These are phyloP conservation scores for Gonioctena quinquepunctata DNA, from an alignment of 1,140 invertebrate genomes.

Conservation along the genomic window DNA sequence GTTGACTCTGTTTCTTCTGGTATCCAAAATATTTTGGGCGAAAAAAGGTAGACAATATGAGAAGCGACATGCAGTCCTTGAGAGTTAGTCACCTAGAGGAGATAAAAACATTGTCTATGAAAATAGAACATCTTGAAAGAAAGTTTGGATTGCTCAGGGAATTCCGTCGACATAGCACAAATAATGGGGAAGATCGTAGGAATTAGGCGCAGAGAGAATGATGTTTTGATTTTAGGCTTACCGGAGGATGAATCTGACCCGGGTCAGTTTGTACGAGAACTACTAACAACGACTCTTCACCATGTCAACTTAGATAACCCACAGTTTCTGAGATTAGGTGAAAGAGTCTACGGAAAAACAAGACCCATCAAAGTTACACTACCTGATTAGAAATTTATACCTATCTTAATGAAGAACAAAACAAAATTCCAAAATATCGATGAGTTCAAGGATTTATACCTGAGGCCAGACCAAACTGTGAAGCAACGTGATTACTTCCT, in stretches of 20 bases:
- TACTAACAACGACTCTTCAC: not conserved
- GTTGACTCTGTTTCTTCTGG: constrained; percentile 4
- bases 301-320: not conserved
- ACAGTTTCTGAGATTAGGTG: not conserved
- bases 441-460: constrained; percentile 3
- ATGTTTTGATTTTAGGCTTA: constrained; percentile 3
- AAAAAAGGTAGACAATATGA: not conserved
- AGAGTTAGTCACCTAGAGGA: no score
- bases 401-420: not conserved
- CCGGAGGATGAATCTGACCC: constrained; percentile 2
- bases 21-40: constrained; percentile 3
- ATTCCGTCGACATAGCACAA: not conserved
- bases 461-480: constrained; percentile 3
- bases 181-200: not conserved
- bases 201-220: constrained; percentile 2
- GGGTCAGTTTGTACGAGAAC: not conserved
- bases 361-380: constrained; percentile 8
- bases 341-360: no score
- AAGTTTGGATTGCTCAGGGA: not conserved
- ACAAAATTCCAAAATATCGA: not conserved
- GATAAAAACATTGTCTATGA: constrained; percentile 4
- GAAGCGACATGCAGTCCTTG: not conserved
- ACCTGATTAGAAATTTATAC: not conserved
- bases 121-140: constrained; percentile 6
- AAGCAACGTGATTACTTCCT: constrained; percentile 4